These are phyloP conservation scores for Charadrius vociferus DNA, from an alignment of 2,113 vertebrate genomes.

Conservation along the genomic window DNA sequence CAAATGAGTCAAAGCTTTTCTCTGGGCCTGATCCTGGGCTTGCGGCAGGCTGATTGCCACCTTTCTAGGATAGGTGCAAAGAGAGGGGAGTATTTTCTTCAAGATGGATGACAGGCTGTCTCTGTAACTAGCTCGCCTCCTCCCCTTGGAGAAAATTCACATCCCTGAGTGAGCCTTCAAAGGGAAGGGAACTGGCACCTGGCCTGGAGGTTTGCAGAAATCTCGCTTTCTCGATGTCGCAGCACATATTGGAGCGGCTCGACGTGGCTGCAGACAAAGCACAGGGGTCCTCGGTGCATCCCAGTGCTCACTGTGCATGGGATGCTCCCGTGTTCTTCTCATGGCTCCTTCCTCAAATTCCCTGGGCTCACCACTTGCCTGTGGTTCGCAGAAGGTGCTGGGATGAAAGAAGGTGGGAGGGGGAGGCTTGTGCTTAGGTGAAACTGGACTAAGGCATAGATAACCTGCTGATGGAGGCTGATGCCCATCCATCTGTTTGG, in stretches of 20 bases:
- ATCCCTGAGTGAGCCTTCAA: neutral
- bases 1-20: conserved; percentile 27
- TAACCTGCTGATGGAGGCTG: neutral
- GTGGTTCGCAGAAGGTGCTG: neutral
- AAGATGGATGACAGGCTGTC: conserved; percentile 57
- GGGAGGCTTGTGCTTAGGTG: neutral
- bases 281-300: neutral
- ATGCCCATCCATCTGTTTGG: neutral
- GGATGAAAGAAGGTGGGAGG: neutral
- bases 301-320: rapidly evolving
- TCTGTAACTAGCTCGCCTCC: neutral
- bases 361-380: neutral
- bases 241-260: neutral
- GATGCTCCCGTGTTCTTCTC: rapidly evolving
- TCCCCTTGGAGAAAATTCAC: conserved; percentile 18
- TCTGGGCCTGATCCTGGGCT: neutral
- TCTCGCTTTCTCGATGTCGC: neutral
- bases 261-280: neutral
- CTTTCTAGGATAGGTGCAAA: neutral
- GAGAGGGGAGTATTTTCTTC: conserved; percentile 2
- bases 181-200: conserved; percentile 5
- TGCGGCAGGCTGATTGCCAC: neutral
- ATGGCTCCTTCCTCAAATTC: neutral
- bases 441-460: rapidly evolving
- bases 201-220: conserved; percentile 8